Percentiles rank a stretch among this genome's conserved stretches.
Conservation (phyloP, 2,888 invertebrate species). For the Sphinx pinastri region DNA sequence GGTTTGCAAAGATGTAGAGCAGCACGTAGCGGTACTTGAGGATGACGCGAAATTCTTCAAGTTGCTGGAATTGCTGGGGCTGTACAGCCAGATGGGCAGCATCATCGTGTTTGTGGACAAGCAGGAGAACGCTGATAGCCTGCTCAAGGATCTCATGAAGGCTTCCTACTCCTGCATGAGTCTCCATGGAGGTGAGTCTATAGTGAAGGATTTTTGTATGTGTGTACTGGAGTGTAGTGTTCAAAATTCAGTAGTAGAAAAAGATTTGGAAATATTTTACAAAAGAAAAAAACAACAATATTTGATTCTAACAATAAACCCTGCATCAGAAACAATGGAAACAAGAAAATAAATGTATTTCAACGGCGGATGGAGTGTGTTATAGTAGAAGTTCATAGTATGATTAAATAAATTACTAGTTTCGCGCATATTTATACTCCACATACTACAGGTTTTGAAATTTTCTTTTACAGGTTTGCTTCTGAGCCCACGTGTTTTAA, state of each 20-base stretch:
- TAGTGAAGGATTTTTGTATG: background rate
- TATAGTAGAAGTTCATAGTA: background rate
- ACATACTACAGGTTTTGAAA: conserved; percentile 50
- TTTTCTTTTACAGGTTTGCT: conserved; percentile 59
- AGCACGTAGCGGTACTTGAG: conserved; percentile 95
- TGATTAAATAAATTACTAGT: background rate
- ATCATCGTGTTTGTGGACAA: conserved; percentile 99
- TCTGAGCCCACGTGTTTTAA: conserved; percentile 44
- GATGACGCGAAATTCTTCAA: conserved; percentile 99
- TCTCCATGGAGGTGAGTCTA: conserved; percentile 91
- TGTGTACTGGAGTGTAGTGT: no score
- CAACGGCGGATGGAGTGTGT: no score
- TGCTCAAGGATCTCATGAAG: conserved; percentile 97
- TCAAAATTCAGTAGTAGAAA: no score
- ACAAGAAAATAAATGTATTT: no score
- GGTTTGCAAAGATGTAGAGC: conserved; percentile 99
- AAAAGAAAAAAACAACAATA: no score
- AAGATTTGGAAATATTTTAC: no score
- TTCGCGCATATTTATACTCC: conserved; percentile 2
- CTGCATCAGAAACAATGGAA: no score
- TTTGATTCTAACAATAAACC: no score
- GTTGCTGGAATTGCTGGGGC: conserved; percentile 97
- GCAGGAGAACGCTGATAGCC: conserved; percentile 97
- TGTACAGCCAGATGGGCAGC: conserved; percentile 96
- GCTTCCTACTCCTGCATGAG: conserved; percentile 98